These are phyloP conservation scores for Crepidodera aurea DNA, from an alignment of 2,888 invertebrate genomes.

Conservation along the genomic window DNA sequence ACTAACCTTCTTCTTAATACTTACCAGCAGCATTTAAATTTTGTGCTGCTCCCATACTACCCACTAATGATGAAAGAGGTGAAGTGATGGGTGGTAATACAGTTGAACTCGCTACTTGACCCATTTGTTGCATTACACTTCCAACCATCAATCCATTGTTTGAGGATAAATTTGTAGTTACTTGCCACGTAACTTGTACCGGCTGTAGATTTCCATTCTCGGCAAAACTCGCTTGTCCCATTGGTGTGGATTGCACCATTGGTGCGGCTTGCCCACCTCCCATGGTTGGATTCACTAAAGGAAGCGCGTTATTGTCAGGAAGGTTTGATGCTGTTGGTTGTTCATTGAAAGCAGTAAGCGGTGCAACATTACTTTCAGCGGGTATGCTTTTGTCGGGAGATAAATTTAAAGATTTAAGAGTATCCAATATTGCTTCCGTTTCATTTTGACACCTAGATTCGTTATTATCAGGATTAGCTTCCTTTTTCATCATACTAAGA, in stretches of 20 bases:
- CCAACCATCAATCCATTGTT: not conserved
- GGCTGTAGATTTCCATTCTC: not conserved
- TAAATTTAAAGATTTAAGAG: constrained; percentile 24
- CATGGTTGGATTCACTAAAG: not conserved
- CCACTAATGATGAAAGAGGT: too few species aligned
- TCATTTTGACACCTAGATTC: constrained; percentile 19
- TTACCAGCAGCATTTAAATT: too few species aligned
- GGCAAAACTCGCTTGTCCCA: not conserved
- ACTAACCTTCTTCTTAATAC: too few species aligned
- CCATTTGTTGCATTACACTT: too few species aligned
- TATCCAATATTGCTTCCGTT: constrained; percentile 35
- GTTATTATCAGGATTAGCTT: constrained; percentile 11
- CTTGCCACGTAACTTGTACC: not conserved
- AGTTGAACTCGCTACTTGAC: too few species aligned
- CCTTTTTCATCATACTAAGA: constrained; percentile 29
- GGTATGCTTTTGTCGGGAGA: too few species aligned
- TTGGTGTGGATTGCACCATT: not conserved
- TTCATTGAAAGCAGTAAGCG: not conserved
- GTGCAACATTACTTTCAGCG: not conserved
- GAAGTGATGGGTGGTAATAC: too few species aligned
- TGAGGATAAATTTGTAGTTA: not conserved
- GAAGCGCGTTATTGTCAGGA: not conserved
- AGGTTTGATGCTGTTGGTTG: not conserved
- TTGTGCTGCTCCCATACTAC: too few species aligned
- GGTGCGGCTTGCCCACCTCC: too few species aligned